Conservation (phyloP, 2,888 invertebrate genomes). For the Dioctria rufipes region DNA sequence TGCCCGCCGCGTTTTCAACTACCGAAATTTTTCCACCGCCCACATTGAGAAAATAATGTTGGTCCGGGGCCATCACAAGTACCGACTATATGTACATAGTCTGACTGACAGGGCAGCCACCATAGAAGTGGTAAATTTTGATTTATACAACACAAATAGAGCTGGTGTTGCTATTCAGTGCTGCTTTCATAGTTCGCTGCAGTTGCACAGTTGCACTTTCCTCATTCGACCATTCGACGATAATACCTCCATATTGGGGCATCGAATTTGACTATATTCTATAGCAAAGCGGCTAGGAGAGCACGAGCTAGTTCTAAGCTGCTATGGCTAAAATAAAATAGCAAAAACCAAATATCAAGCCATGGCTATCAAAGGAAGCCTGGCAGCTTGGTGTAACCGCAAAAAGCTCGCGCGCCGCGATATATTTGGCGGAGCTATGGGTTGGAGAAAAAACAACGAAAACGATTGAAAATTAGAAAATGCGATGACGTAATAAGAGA, state of each 20-base stretch:
- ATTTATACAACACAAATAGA: too few relatives aligned
- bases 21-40: constrained; percentile 27
- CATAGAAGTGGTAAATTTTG: too few relatives aligned
- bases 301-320: constrained; percentile 10
- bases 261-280: constrained; percentile 42
- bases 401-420: constrained; percentile 4
- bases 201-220: constrained; percentile 20
- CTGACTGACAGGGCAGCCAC: too few relatives aligned
- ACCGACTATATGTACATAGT: too few relatives aligned
- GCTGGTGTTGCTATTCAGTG: too few relatives aligned
- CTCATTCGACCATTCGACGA: constrained; percentile 15
- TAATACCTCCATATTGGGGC: constrained; percentile 22
- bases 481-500: constrained; percentile 52
- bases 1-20: constrained; percentile 24
- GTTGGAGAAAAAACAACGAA: not conserved
- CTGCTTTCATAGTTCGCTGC: not conserved
- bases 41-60: constrained; percentile 9
- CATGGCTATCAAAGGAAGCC: constrained; percentile 35
- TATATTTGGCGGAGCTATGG: constrained; percentile 25
- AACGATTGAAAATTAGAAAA: constrained; percentile 46
- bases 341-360: constrained; percentile 1
- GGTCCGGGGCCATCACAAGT: not conserved
- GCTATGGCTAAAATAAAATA: not conserved
- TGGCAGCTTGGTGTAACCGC: constrained; percentile 9
- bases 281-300: not conserved